These are phyloP conservation scores for Labia minor DNA, from an alignment of 2,888 invertebrate species.

Conservation along the genomic window DNA sequence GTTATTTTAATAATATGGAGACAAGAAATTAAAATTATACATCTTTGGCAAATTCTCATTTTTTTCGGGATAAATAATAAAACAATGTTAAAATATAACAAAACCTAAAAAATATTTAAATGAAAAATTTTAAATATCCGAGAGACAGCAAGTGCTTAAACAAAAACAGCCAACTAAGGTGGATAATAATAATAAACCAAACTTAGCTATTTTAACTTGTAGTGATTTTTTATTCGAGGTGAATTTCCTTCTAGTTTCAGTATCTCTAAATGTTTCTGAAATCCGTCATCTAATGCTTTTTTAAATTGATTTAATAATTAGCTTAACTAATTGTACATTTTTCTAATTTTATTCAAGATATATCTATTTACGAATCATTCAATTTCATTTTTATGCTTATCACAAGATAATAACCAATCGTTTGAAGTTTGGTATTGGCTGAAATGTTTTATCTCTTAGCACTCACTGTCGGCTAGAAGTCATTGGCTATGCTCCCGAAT, in stretches of 20 bases:
- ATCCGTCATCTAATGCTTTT: not conserved
- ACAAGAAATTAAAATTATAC: not conserved
- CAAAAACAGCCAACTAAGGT: slow-evolving; percentile 17
- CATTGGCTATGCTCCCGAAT: slow-evolving; percentile 44
- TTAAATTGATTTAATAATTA: not conserved
- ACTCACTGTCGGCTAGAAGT: slow-evolving; percentile 45
- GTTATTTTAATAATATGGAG: not conserved
- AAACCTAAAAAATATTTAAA: not conserved
- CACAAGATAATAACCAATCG: not conserved
- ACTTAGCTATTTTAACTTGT: not conserved
- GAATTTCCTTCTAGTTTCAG: not conserved
- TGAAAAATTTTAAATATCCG: slow-evolving; percentile 21
- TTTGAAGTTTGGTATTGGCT: slow-evolving; percentile 13
- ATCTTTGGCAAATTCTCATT: not conserved
- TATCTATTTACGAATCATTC: not conserved
- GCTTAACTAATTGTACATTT: not conserved
- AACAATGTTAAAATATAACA: not conserved
- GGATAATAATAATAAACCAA: not conserved
- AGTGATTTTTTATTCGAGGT: not conserved
- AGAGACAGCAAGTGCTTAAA: slow-evolving; percentile 29
- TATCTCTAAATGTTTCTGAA: not conserved
- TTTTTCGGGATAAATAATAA: not conserved
- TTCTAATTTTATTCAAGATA: not conserved
- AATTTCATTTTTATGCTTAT: not conserved
- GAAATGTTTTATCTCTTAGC: slow-evolving; percentile 30